Base-by-base conservation (phyloP, 2,113 vertebrate genomes). In the Aplodontia rufa region DNA sequence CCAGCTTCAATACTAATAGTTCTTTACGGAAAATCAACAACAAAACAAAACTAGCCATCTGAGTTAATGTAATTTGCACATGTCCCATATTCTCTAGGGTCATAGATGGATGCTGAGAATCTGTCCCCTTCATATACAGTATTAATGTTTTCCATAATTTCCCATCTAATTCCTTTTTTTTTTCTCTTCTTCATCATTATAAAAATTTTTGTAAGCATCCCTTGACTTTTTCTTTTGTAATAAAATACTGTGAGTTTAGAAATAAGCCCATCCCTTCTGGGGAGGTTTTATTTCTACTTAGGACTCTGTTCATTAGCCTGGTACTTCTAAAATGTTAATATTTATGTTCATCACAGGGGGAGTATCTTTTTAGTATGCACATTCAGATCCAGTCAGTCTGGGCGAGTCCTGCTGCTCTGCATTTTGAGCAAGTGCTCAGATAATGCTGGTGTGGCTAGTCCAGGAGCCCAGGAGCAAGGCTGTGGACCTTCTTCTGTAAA, bases 1-100 rank as follows among this genome's bases (percentile, higher is more conserved):
- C 58, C 79, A 87, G 42, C 85, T 96, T 92, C 69, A 45, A 45
- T 49, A 90, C 53, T 93, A 83, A 93, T 87, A 71, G 32, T 78
- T 87, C 62, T 93, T 80, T 71, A 45, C 80, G 45, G 24, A 60
- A 94, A 53, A 69, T 75, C 47, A 62, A 45, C 51, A 37, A 26
- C 51, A 24, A 66, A 37, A 37, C 51, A 24, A 47, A 88, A 19
- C 40, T 40, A 40, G 35, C 72, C 75, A 30, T 71, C 69, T 58
- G 42, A 60, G 47, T 47, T 75, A 71, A 51, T n/a, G 26, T 20
- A 55, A 58, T 37, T 66, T 92, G 7, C 17, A 53, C 79, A n/a
- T 51, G 28, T 42, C 74, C 40, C 8, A 0, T 69, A 20, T 64
- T 92, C 64, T 85, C 24, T 49, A 83, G 24, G 22, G 32, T 4